Evolutionary conservation across 2,888 invertebrate species (phyloP).

Genomic region (Idaea dimidiata): DNA sequence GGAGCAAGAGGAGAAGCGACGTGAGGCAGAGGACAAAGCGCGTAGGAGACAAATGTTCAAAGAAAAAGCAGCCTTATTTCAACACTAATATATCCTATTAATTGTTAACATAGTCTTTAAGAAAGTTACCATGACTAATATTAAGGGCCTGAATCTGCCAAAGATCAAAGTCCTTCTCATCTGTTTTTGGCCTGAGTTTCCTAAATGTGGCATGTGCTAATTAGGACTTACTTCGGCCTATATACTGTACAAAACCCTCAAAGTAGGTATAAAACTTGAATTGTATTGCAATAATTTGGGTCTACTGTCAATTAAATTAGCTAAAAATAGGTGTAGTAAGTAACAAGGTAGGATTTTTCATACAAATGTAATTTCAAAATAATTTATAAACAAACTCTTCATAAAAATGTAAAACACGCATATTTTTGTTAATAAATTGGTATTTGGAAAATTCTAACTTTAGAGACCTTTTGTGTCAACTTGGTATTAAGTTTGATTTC

Average conservation of each 20-base stretch:
- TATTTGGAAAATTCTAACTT: too few species aligned
- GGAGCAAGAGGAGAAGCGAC: constrained; percentile 94
- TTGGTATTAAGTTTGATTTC: too few species aligned
- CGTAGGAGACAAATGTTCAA: constrained; percentile 91
- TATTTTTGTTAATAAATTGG: too few species aligned
- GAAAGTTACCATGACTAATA: constrained; percentile 72
- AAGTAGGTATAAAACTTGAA: not conserved
- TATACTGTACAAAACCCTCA: not conserved
- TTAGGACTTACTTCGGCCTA: not conserved
- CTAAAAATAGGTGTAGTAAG: not conserved
- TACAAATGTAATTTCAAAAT: too few species aligned
- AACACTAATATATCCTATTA: constrained; percentile 50
- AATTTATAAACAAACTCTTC: too few species aligned
- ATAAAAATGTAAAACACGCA: too few species aligned
- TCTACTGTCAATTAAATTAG: not conserved
- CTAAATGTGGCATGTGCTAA: not conserved
- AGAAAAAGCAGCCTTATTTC: constrained; percentile 92
- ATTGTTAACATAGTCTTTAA: constrained; percentile 68
- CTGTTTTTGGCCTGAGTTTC: not conserved
- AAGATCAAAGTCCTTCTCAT: constrained; percentile 1
- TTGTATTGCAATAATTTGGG: not conserved
- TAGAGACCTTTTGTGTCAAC: too few species aligned
- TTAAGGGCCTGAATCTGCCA: constrained; percentile 11
- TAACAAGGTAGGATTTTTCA: not conserved
- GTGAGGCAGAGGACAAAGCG: constrained; percentile 91